These are phyloP conservation scores for Unio delphinus DNA, from an alignment of 2,888 invertebrate genomes.

Conservation along the genomic window DNA sequence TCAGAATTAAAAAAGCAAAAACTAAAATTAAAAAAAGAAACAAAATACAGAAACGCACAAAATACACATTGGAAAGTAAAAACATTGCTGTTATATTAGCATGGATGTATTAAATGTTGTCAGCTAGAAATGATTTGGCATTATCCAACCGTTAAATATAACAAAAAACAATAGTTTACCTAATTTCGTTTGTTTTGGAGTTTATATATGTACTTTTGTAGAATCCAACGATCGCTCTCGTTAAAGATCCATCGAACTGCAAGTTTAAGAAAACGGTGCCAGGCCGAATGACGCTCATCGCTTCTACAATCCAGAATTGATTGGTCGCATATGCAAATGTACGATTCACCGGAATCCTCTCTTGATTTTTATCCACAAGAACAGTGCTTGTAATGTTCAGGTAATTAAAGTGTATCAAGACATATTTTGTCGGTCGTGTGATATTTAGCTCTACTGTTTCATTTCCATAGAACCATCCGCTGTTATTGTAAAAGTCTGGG, in stretches of 20 bases:
- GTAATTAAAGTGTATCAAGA: slow-evolving; percentile 75
- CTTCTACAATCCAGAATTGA: slow-evolving; percentile 72
- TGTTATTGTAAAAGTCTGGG: slow-evolving; percentile 78
- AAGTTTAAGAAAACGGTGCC: slow-evolving; percentile 73
- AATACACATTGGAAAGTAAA: neutral
- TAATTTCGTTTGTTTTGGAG: slow-evolving; percentile 52
- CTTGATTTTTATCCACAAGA: slow-evolving; percentile 43
- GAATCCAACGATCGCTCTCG: slow-evolving; percentile 81
- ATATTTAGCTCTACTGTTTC: slow-evolving; percentile 67
- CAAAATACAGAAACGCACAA: neutral
- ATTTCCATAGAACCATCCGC: slow-evolving; percentile 61
- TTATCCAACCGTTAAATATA: neutral
- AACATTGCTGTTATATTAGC: neutral
- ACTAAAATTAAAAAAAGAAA: too few species aligned
- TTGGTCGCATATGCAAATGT: slow-evolving; percentile 69
- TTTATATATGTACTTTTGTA: slow-evolving; percentile 79
- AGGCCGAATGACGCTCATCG: slow-evolving; percentile 42
- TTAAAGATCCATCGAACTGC: slow-evolving; percentile 79
- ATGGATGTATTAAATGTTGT: neutral
- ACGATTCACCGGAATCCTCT: slow-evolving; percentile 39
- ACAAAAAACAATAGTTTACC: slow-evolving; percentile 37
- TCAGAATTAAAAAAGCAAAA: too few species aligned
- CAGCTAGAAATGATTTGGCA: neutral
- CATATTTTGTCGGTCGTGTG: slow-evolving; percentile 57
- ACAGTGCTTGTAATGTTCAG: slow-evolving; percentile 74